Conservation (phyloP, 2,888 invertebrate species). For the Sialis lutaria region DNA sequence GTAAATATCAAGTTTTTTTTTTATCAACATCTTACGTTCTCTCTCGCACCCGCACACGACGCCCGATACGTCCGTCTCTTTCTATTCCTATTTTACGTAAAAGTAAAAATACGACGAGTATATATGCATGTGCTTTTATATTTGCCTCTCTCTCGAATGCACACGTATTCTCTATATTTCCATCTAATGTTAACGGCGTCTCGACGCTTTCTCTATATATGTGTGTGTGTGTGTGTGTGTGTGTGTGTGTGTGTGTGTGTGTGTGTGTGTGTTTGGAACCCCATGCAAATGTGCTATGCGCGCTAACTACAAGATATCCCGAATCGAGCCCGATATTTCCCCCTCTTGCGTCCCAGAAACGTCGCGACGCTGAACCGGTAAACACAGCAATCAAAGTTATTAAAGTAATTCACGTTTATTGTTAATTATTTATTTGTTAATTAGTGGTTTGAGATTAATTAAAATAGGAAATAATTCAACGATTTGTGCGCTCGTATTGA, state of each 20-base stretch:
- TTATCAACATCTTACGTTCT: constrained; percentile 7
- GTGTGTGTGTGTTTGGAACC: too few relatives aligned
- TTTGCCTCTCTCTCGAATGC: neutral
- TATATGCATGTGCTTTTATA: neutral
- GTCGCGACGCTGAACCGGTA: constrained; percentile 25
- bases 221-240: too few relatives aligned
- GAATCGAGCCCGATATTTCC: too few relatives aligned
- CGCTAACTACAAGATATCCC: constrained; percentile 22
- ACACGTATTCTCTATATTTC: neutral
- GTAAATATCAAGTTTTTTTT: constrained; percentile 19
- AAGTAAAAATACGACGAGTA: constrained; percentile 6
- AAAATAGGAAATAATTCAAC: too few relatives aligned
- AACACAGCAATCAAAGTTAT: constrained; percentile 13
- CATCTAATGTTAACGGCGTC: constrained; percentile 12
- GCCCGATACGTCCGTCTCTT: neutral
- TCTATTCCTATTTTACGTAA: constrained; percentile 4
- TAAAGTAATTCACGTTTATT: too few relatives aligned
- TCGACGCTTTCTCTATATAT: constrained; percentile 8
- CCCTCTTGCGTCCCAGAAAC: constrained; percentile 22
- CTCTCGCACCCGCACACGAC: neutral
- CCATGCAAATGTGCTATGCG: constrained; percentile 28
- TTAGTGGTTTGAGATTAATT: too few relatives aligned
- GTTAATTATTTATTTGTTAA: too few relatives aligned
- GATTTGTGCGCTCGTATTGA: too few relatives aligned
- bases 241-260: too few relatives aligned